phyloP scores from a whole-genome alignment of 2,888 invertebrate species.

The Aporophyla lueneburgensis region DNA sequence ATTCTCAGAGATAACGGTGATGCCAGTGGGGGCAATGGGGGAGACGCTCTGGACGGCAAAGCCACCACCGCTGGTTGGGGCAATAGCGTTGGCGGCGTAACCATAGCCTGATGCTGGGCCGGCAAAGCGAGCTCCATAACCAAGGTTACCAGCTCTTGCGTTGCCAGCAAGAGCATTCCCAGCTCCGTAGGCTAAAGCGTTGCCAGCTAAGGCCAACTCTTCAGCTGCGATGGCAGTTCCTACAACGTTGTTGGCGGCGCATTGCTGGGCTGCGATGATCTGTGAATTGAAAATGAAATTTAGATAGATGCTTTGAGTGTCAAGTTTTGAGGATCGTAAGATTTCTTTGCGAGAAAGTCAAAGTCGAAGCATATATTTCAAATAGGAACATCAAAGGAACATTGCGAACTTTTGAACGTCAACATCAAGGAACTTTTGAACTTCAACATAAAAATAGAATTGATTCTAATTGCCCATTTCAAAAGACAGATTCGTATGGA shows the following conservation, averaged over 20 bases:
- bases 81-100: conserved; percentile 18
- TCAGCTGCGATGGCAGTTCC: conserved; percentile 50
- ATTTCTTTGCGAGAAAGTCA: not conserved
- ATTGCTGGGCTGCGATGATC: conserved; percentile 32
- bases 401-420: no score
- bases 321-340: not conserved
- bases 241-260: conserved; percentile 30
- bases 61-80: conserved; percentile 65
- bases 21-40: conserved; percentile 73
- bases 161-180: conserved; percentile 30
- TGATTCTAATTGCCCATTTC: no score
- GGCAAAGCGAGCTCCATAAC: conserved; percentile 15
- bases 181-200: not conserved
- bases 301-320: not conserved
- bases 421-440: no score
- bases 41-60: conserved; percentile 69
- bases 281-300: not conserved
- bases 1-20: conserved; percentile 70
- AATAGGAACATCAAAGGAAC: no score
- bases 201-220: conserved; percentile 44
- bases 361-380: no score
- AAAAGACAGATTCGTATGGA: no score
- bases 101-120: conserved; percentile 19
- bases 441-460: no score
- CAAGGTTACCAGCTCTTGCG: conserved; percentile 18